phyloP scores from a whole-genome alignment of 2,888 invertebrate species.

The Salpingus planirostris region DNA sequence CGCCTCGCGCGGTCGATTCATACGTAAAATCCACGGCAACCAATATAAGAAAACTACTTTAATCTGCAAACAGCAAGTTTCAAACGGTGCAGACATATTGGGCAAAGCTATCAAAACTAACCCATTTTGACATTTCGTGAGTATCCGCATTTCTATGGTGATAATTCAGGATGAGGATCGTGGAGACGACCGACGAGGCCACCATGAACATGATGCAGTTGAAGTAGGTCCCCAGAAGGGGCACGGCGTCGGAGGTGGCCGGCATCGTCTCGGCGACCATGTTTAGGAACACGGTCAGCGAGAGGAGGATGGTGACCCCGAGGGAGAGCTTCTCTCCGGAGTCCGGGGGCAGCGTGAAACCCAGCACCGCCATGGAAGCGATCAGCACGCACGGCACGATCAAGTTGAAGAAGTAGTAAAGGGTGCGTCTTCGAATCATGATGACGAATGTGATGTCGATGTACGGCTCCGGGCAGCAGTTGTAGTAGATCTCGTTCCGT shows the following conservation, averaged over 20 bases:
- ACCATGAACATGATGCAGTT: constrained; percentile 99
- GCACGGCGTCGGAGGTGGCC: constrained; percentile 90
- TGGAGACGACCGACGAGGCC: constrained; percentile 95
- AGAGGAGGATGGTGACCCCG: constrained; percentile 94
- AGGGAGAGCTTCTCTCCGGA: constrained; percentile 98
- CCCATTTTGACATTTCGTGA: constrained; percentile 96
- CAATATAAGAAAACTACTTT: constrained; percentile 90
- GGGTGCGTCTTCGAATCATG: constrained; percentile 89
- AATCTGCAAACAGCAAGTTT: constrained; percentile 54
- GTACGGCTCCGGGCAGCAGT: constrained; percentile 96
- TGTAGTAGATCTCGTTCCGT: constrained; percentile 88
- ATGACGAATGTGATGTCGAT: constrained; percentile 97
- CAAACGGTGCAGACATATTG: too few relatives aligned
- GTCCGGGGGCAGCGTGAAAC: constrained; percentile 97
- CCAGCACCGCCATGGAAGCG: constrained; percentile 96
- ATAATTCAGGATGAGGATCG: constrained; percentile 95
- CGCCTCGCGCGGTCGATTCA: constrained; percentile 61
- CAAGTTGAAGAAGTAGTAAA: constrained; percentile 99
- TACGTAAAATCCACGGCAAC: constrained; percentile 94
- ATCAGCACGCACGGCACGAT: constrained; percentile 99
- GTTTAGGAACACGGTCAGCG: constrained; percentile 95
- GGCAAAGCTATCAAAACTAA: constrained; percentile 43
- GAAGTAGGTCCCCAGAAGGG: constrained; percentile 90
- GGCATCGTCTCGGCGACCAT: constrained; percentile 99
- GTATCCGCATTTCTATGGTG: constrained; percentile 96